Conservation (phyloP, 2,888 invertebrate genomes). For the Harpalus rufipes region DNA sequence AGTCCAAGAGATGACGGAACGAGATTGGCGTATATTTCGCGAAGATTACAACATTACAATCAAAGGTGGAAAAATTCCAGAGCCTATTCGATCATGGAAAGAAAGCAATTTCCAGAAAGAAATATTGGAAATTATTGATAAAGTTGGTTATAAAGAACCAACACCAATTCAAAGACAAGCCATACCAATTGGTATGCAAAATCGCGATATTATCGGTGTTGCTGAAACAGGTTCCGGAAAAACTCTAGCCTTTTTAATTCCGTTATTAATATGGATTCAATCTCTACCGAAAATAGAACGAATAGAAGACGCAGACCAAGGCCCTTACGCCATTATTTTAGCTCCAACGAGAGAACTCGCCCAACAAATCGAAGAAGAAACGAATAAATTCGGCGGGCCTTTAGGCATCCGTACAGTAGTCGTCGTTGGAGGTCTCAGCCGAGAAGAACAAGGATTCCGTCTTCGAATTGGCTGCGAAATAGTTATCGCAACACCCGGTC, state of each 20-base stretch:
- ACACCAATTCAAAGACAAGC: constrained; percentile 99
- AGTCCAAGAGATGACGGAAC: constrained; percentile 96
- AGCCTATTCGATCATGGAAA: constrained; percentile 96
- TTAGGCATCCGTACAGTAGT: constrained; percentile 96
- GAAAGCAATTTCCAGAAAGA: constrained; percentile 95
- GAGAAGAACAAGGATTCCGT: constrained; percentile 99
- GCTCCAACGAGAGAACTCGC: constrained; percentile 99
- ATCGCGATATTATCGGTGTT: constrained; percentile 98
- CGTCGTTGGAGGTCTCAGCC: constrained; percentile 97
- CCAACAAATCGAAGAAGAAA: constrained; percentile 99
- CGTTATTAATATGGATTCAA: constrained; percentile 98
- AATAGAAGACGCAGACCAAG: constrained; percentile 93
- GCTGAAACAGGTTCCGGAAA: constrained; percentile 98
- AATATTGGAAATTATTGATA: constrained; percentile 94
- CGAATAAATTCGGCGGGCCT: constrained; percentile 96
- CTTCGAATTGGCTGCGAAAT: constrained; percentile 98
- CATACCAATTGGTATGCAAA: constrained; percentile 97
- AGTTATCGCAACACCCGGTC: constrained; percentile 99
- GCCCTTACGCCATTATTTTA: constrained; percentile 99
- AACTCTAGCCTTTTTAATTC: constrained; percentile 98
- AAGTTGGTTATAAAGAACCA: constrained; percentile 98
- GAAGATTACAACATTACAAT: constrained; percentile 99
- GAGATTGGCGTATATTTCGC: constrained; percentile 99
- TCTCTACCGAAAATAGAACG: constrained; percentile 97
- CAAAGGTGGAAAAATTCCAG: constrained; percentile 98